Percentiles rank a stretch among this genome's conserved stretches.
Conservation (phyloP, 2,888 invertebrate genomes). For the Gymnocheta viridis region DNA sequence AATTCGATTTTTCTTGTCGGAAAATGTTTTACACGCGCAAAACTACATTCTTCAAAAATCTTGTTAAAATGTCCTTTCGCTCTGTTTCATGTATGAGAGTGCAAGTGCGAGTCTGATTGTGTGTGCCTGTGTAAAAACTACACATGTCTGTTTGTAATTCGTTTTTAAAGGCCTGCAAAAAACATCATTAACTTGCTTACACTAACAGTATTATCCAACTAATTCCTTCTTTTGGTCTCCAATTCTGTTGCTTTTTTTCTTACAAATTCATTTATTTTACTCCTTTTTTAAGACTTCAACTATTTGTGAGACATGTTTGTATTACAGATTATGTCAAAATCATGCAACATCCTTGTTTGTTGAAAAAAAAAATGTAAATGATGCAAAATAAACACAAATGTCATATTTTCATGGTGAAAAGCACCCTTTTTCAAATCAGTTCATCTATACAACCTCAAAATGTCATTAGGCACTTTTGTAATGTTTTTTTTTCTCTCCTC, state of each 20-base stretch:
- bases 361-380: slow-evolving; percentile 75
- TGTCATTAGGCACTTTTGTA: slow-evolving; percentile 76
- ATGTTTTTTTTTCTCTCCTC: not conserved
- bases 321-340: slow-evolving; percentile 73
- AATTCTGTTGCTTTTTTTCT: slow-evolving; percentile 43
- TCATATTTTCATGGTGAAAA: slow-evolving; percentile 74
- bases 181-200: slow-evolving; percentile 52
- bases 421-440: slow-evolving; percentile 57
- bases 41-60: slow-evolving; percentile 23
- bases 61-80: slow-evolving; percentile 10
- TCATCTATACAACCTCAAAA: slow-evolving; percentile 76
- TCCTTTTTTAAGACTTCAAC: slow-evolving; percentile 1
- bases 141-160: slow-evolving; percentile 24
- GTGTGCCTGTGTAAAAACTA: slow-evolving; percentile 42
- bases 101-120: not conserved
- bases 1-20: slow-evolving; percentile 64
- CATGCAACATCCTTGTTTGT: slow-evolving; percentile 69
- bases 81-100: not conserved
- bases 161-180: slow-evolving; percentile 8
- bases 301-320: slow-evolving; percentile 63
- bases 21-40: slow-evolving; percentile 53
- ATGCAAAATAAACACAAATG: slow-evolving; percentile 78
- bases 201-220: slow-evolving; percentile 17
- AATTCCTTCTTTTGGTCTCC: slow-evolving; percentile 31
- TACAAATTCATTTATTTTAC: slow-evolving; percentile 71